These are phyloP conservation scores for Sterrhoptilus dennistouni DNA, from an alignment of 2,113 vertebrate genomes.

Conservation along the genomic window DNA sequence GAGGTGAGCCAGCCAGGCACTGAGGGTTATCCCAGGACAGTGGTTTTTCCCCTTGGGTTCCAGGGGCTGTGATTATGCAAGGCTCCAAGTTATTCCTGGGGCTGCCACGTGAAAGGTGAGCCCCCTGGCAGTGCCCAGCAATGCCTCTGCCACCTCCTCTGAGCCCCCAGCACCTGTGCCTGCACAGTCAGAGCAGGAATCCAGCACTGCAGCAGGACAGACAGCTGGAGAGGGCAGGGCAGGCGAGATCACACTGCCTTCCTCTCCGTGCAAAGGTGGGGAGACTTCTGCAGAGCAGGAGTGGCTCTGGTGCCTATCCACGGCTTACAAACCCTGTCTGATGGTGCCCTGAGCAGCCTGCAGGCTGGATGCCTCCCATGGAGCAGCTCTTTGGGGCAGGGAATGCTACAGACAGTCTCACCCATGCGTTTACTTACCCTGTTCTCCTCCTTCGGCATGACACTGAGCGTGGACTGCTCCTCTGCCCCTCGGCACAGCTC, in stretches of 20 bases:
- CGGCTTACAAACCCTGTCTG: background rate
- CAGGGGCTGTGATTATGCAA: background rate
- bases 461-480: fast-evolving
- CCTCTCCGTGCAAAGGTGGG: fast-evolving
- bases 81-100: background rate
- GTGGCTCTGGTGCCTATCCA: fast-evolving
- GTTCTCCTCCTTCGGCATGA: background rate
- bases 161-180: background rate
- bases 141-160: background rate
- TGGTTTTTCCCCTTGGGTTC: background rate
- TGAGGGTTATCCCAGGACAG: background rate
- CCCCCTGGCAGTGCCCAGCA: background rate
- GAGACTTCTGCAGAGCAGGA: background rate
- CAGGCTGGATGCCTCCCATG: background rate
- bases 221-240: background rate
- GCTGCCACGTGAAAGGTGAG: background rate
- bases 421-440: background rate
- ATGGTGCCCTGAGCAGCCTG: fast-evolving
- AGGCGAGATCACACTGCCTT: fast-evolving
- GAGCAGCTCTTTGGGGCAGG: background rate
- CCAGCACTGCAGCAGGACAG: fast-evolving
- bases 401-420: background rate
- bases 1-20: background rate
- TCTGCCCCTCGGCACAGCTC: background rate
- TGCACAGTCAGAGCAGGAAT: background rate